Evolutionary conservation across 1,140 invertebrate genomes (phyloP).

Genomic region (Tribolium castaneum): DNA sequence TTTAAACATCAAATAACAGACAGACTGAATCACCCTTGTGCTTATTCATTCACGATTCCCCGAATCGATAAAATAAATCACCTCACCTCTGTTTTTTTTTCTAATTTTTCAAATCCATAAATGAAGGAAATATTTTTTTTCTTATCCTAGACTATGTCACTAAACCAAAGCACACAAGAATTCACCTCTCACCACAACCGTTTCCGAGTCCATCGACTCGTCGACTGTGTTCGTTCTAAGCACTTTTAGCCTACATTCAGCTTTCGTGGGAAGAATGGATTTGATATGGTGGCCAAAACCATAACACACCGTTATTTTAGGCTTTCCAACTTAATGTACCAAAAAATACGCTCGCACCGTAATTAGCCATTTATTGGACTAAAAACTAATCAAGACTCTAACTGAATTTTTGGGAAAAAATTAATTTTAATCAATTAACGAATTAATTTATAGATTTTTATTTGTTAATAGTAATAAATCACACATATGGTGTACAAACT

Average conservation of each 20-base stretch:
- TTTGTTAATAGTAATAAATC: too few species aligned
- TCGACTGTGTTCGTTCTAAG: slow-evolving; percentile 17
- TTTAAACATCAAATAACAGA: not conserved
- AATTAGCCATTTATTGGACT: too few species aligned
- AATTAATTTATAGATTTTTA: too few species aligned
- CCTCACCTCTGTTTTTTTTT: not conserved
- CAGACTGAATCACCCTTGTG: not conserved
- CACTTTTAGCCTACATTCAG: slow-evolving; percentile 8
- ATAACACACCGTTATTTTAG: not conserved
- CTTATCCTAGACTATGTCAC: slow-evolving; percentile 1
- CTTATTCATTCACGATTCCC: not conserved
- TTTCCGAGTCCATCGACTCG: slow-evolving; percentile 6
- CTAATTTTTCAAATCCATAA: slow-evolving; percentile 7
- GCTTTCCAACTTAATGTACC: not conserved
- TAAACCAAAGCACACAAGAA: slow-evolving; percentile 21
- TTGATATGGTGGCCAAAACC: not conserved
- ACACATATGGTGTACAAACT: too few species aligned
- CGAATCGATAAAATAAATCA: not conserved
- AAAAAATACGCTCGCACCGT: not conserved
- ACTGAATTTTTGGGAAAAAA: too few species aligned
- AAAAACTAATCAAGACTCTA: too few species aligned
- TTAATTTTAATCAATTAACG: too few species aligned
- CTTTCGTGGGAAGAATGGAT: slow-evolving; percentile 29
- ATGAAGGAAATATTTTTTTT: not conserved
- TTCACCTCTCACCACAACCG: slow-evolving; percentile 6